These are phyloP conservation scores for Microtus montanus DNA, from an alignment of 2,113 vertebrate species.

Conservation along the genomic window DNA sequence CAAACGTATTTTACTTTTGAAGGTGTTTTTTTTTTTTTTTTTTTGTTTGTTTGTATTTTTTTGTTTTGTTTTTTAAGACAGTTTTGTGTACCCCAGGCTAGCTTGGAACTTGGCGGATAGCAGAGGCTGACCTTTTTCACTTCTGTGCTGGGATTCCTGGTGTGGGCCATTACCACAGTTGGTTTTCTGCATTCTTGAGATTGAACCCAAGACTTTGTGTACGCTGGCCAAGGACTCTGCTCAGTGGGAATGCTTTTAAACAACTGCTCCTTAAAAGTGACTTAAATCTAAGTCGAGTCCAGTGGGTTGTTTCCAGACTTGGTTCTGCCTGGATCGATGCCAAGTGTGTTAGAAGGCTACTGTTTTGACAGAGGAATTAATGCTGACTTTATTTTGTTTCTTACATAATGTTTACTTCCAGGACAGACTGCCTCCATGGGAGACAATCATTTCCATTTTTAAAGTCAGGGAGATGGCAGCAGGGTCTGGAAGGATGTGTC, in stretches of 20 bases:
- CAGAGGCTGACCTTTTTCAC: not conserved
- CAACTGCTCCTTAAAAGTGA: constrained; percentile 33
- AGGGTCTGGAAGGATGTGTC: constrained; percentile 22
- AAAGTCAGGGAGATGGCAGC: constrained; percentile 49
- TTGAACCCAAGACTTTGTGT: not conserved
- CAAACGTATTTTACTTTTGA: constrained; percentile 40
- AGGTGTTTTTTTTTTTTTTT: not conserved
- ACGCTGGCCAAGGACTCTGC: not conserved
- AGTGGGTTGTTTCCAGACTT: constrained; percentile 45
- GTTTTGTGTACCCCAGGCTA: not conserved
- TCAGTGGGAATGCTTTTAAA: constrained; percentile 41
- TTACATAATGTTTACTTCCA: constrained; percentile 15
- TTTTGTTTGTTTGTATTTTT: too few relatives aligned
- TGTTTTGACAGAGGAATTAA: constrained; percentile 57
- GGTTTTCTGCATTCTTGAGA: not conserved
- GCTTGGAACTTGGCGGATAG: not conserved
- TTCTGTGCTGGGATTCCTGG: not conserved
- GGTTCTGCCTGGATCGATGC: constrained; percentile 40
- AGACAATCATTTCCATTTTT: not conserved
- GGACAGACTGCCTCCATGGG: not conserved
- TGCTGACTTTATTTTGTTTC: constrained; percentile 55
- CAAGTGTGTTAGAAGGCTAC: constrained; percentile 50
- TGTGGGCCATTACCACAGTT: too few relatives aligned
- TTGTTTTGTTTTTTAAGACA: not conserved
- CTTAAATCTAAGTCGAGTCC: constrained; percentile 33